Evolutionary conservation across 2,888 invertebrate genomes (phyloP), one percentile per base, ranked within the genome.

Genomic region (Zygogramma bicolorata): DNA sequence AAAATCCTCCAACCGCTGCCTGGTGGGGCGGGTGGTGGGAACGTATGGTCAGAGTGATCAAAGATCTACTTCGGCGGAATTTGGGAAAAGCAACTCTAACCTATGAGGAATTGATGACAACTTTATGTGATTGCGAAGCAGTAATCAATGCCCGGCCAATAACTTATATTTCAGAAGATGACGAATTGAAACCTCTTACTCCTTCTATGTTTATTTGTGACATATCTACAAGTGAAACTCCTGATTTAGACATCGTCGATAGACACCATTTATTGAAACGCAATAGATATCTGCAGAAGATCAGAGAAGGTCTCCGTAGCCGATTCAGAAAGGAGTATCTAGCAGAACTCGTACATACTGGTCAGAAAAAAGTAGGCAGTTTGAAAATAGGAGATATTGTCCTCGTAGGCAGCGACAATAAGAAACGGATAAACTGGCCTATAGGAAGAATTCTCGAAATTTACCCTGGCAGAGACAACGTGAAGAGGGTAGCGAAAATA

Each of bases 1-100:
- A 86, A 70, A 87, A 84, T 65, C 82, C 85, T 6, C 85, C 85
- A 6, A 75, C 80, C 0, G 84, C 86, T 13, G 77, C 87, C 1
- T 88, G 87, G 86, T 85, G 85, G 85, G 86, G 87, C 62, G n/a
- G n/a, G n/a, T n/a, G n/a, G n/a, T n/a, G n/a, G n/a, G n/a, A n/a
- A n/a, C n/a, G 87, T 1, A 58, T 58, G 29, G 58, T 58, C 25
- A 27, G 15, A 31, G 27, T 84, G 3, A 42, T 87, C 3, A 88
- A 88, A 74, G 66, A 71, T 7, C 65, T 85, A n/a, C 66, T 88
- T n/a, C 65, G 82, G 18, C 78, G 81, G 65, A 75, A 81, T 4
- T 71, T 88, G 1, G 84, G 86, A 8, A 80, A 78, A 49, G 75
- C 81, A 2, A 79, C 78, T 27, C 42, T 70, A 59, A 62, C 76